Evolutionary conservation across 2,888 invertebrate genomes (phyloP), one percentile per base, ranked within the genome.

Genomic region (Tetrapedia diversipes): DNA sequence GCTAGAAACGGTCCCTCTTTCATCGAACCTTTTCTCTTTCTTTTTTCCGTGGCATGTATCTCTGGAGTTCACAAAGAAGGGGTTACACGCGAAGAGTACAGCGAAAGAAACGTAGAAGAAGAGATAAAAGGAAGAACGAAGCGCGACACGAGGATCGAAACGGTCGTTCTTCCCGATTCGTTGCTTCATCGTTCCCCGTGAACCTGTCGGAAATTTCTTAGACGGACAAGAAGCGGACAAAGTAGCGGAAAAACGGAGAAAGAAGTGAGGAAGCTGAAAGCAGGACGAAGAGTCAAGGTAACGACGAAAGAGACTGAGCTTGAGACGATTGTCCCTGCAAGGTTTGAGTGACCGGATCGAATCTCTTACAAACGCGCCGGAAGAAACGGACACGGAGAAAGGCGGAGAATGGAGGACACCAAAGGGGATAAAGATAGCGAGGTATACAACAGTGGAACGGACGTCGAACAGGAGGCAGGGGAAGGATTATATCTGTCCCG

Each of bases 401-500:
- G 8, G 7, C 19, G 29, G 41, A 14, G 47, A 4, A 11, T 24
- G 14, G 14, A 47, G 10, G 22, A 1, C n/a, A n/a, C n/a, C n/a
- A n/a, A n/a, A n/a, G 11, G 2, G 39, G 24, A 57, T 24, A 57
- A 57, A 39, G 39, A 24, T 37, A 24, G 16, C 14, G 6, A 41
- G 27, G 27, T 27, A 57, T 27, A 39, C 24, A 29, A 59, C 24
- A 14, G 41, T 24, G 37, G 41, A 41, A 54, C 54, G 56, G 34
- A 3, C 34, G 56, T 45, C 27, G 19, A 57, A 49, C 49, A 54
- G 63, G 45, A 39, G 32, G 34, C 27, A 22, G 41, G 39, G 39
- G 19, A 41, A 59, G 77, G 84, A 84, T 82, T 84, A 84, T 81
- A 75, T 75, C 68, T 74, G 81, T 73, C 75, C 69, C 54, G 80